Conservation (phyloP, 2,797 vertebrate genomes). For the Acropternis orthonyx region DNA sequence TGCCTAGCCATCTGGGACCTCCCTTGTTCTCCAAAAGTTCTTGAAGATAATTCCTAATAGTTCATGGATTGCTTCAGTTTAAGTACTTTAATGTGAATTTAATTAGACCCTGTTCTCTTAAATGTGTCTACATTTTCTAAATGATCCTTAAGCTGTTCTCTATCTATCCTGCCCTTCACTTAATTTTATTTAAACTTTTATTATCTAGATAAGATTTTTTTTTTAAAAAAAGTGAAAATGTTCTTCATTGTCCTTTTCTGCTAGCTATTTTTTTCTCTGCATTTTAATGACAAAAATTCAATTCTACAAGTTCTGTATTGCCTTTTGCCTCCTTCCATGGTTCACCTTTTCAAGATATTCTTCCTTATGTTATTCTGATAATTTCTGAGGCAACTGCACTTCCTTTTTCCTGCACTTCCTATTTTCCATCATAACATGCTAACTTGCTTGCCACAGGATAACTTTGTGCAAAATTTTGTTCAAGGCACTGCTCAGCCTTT, state of each 20-base stretch:
- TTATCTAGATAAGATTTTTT: not conserved
- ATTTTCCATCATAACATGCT: not conserved
- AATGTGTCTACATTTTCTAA: not conserved
- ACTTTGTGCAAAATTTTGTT: not conserved
- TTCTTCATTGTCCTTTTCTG: not conserved
- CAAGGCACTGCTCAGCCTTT: not conserved
- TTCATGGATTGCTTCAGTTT: not conserved
- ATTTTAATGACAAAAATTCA: not conserved
- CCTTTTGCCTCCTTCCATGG: not conserved
- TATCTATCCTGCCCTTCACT: not conserved
- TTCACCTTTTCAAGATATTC: not conserved
- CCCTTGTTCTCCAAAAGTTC: not conserved
- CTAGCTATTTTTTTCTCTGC: not conserved
- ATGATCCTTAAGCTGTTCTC: not conserved
- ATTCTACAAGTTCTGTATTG: not conserved
- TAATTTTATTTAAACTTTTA: not conserved
- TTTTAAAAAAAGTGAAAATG: not conserved
- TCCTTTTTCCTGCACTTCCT: not conserved
- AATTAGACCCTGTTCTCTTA: not conserved
- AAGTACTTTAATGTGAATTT: not conserved
- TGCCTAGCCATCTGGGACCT: not conserved
- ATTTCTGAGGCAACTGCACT: not conserved
- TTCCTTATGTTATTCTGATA: not conserved
- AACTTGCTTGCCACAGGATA: not conserved
- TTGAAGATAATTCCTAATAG: not conserved